Conservation (phyloP, 2,888 invertebrate species). For the Corythucha ciliata region DNA sequence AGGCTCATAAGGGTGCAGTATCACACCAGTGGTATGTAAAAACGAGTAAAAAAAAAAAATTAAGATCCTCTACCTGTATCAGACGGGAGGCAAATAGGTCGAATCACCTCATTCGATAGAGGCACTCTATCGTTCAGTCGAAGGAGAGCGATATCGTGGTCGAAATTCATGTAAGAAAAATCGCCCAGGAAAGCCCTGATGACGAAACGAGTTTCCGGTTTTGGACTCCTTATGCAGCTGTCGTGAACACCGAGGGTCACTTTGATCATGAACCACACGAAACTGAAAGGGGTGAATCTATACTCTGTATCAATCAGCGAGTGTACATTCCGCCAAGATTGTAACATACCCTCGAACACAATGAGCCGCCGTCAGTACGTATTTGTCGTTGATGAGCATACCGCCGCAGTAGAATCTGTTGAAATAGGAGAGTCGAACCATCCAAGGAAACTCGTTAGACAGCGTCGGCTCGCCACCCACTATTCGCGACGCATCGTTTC, state of each 20-base stretch:
- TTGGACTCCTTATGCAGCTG: constrained; percentile 60
- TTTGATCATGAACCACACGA: constrained; percentile 89
- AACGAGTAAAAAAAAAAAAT: neutral
- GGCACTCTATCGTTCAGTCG: constrained; percentile 71
- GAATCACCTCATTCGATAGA: constrained; percentile 59
- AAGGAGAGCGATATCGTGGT: constrained; percentile 77
- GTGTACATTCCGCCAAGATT: neutral
- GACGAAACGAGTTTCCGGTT: constrained; percentile 71
- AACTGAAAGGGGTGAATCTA: constrained; percentile 45
- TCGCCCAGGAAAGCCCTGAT: constrained; percentile 65
- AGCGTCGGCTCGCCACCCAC: constrained; percentile 70
- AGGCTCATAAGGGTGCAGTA: neutral
- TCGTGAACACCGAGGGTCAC: constrained; percentile 82
- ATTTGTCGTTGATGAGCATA: constrained; percentile 76
- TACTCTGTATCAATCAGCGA: neutral
- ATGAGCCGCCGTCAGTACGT: constrained; percentile 79
- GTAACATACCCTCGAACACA: constrained; percentile 74
- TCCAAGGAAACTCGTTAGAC: constrained; percentile 80
- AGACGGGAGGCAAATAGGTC: constrained; percentile 73
- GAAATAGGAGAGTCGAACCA: constrained; percentile 75
- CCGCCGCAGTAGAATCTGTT: constrained; percentile 85
- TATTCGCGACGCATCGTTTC: constrained; percentile 71
- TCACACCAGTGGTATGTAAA: neutral
- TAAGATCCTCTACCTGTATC: constrained; percentile 48
- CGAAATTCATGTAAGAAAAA: constrained; percentile 76